These are phyloP conservation scores for Molothrus aeneus DNA, from an alignment of 2,797 vertebrate genomes.

Conservation along the genomic window DNA sequence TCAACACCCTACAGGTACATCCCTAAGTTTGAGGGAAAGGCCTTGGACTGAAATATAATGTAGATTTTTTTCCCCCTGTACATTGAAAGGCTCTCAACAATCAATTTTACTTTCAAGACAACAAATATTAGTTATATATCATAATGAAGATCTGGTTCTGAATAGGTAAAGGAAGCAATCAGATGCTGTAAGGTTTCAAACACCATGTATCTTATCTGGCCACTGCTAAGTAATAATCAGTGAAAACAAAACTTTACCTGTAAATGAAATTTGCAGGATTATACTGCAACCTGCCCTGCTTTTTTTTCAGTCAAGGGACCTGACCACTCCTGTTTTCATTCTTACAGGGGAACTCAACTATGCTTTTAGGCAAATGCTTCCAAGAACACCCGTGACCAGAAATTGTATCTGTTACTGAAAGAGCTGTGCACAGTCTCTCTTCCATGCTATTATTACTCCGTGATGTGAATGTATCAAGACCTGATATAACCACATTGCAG, in stretches of 20 bases:
- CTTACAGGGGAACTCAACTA: rapidly evolving
- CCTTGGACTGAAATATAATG: background rate
- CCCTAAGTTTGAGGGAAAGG: background rate
- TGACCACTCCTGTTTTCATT: background rate
- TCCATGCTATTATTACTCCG: background rate
- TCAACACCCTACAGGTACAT: background rate
- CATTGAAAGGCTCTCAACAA: background rate
- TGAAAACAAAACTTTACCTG: background rate
- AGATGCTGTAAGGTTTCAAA: background rate
- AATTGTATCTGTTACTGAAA: background rate
- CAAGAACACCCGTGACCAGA: background rate
- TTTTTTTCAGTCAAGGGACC: background rate
- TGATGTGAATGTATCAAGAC: background rate
- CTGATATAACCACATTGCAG: background rate
- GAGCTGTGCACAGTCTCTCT: background rate
- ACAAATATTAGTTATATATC: background rate
- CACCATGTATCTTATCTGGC: background rate
- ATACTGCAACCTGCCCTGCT: background rate
- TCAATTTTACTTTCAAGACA: background rate
- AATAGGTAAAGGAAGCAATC: background rate
- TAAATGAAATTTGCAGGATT: background rate
- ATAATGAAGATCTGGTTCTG: background rate
- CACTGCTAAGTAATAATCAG: background rate
- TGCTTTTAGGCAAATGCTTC: background rate
- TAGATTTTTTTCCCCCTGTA: background rate